These are phyloP conservation scores for Harpagoxenus sublaevis DNA, from an alignment of 2,888 invertebrate genomes.

Conservation along the genomic window DNA sequence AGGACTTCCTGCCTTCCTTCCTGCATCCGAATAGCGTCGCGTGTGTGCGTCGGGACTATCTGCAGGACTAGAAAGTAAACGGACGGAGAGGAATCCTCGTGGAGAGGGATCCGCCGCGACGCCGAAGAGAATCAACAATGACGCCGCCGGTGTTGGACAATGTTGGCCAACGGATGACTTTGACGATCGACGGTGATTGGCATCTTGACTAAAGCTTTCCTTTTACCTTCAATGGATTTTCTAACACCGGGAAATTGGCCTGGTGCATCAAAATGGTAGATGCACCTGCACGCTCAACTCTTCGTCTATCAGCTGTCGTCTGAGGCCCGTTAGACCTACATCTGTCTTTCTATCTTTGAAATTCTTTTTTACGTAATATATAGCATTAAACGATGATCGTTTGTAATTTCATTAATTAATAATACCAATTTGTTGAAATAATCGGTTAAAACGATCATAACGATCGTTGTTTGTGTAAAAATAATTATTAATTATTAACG, in stretches of 20 bases:
- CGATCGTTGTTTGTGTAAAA: not conserved
- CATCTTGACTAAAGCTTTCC: slow-evolving; percentile 48
- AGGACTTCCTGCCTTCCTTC: slow-evolving; percentile 77
- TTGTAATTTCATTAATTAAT: not conserved
- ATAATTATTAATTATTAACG: not conserved
- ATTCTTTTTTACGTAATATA: not conserved
- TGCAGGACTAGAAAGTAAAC: slow-evolving; percentile 78
- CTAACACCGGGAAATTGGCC: slow-evolving; percentile 24
- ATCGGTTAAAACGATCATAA: not conserved
- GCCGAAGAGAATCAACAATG: slow-evolving; percentile 67
- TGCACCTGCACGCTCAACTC: slow-evolving; percentile 22
- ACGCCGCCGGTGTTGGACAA: slow-evolving; percentile 62
- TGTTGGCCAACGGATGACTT: slow-evolving; percentile 60
- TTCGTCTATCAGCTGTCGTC: slow-evolving; percentile 40
- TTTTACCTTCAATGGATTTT: slow-evolving; percentile 48
- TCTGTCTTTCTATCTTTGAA: slow-evolving; percentile 9
- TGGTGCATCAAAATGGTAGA: slow-evolving; percentile 20
- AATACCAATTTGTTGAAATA: not conserved
- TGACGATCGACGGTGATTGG: slow-evolving; percentile 42
- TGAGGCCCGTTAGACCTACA: slow-evolving; percentile 31
- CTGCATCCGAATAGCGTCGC: slow-evolving; percentile 80
- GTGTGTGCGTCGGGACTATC: slow-evolving; percentile 72
- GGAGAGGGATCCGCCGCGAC: slow-evolving; percentile 65
- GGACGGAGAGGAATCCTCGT: slow-evolving; percentile 35
- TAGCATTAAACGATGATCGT: slow-evolving; percentile 1